phyloP scores from a whole-genome alignment of 2,888 invertebrate genomes.

The Luffia ferchaultella region DNA sequence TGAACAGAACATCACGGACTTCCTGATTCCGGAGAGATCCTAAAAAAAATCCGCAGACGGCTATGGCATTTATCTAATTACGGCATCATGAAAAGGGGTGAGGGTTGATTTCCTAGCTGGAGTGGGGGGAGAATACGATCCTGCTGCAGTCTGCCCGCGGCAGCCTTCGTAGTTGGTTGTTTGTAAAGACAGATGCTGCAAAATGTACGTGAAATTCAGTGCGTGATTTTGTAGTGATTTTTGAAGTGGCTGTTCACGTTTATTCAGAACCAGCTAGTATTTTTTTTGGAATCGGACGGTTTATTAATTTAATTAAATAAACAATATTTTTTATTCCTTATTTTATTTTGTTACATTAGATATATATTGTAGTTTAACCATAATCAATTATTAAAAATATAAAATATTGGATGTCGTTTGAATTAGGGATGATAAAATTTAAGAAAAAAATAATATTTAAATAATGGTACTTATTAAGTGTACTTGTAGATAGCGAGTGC shows the following conservation, averaged over 20 bases:
- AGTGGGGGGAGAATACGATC: background rate
- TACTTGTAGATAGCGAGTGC: slow-evolving; percentile 9
- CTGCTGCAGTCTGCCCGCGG: background rate
- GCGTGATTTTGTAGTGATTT: background rate
- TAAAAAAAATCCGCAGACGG: slow-evolving; percentile 38
- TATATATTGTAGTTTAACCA: background rate
- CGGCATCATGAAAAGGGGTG: slow-evolving; percentile 51
- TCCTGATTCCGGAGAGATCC: no score
- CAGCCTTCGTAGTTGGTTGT: background rate
- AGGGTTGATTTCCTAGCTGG: slow-evolving; percentile 19
- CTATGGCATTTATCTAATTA: slow-evolving; percentile 65
- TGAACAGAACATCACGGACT: no score
- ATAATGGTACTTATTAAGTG: background rate
- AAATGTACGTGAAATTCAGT: background rate
- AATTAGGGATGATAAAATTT: background rate
- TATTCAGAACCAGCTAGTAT: no score
- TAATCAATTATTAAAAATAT: background rate
- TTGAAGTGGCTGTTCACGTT: background rate
- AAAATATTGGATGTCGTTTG: background rate
- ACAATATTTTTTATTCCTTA: background rate
- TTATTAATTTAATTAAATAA: no score
- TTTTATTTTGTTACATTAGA: background rate
- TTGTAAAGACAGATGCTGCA: background rate
- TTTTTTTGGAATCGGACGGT: no score
- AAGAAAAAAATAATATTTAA: background rate